Evolutionary conservation across 2,888 invertebrate species (phyloP).

Genomic region (Nomada goodeniana): DNA sequence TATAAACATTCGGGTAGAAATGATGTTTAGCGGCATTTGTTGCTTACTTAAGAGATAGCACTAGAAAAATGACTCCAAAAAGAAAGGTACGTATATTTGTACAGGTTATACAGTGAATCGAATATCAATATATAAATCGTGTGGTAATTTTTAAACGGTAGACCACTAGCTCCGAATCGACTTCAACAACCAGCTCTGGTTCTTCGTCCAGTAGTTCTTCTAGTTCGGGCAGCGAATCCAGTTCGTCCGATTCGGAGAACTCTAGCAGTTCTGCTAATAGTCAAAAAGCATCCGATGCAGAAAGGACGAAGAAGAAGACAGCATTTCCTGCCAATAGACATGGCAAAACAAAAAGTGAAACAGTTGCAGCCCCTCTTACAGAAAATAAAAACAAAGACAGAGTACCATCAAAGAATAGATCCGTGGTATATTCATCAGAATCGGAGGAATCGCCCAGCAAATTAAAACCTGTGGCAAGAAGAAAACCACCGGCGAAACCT

Average conservation of each 20-base stretch:
- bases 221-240: slow-evolving; percentile 82
- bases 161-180: slow-evolving; percentile 83
- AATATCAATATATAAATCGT: slow-evolving; percentile 16
- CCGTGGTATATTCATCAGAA: slow-evolving; percentile 81
- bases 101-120: slow-evolving; percentile 45
- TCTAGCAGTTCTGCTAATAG: slow-evolving; percentile 81
- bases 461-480: slow-evolving; percentile 81
- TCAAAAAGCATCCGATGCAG: slow-evolving; percentile 80
- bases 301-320: slow-evolving; percentile 78
- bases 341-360: slow-evolving; percentile 79
- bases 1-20: slow-evolving; percentile 33
- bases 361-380: slow-evolving; percentile 53
- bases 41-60: slow-evolving; percentile 52
- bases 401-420: slow-evolving; percentile 72
- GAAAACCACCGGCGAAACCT: slow-evolving; percentile 87
- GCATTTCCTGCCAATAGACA: slow-evolving; percentile 72
- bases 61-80: slow-evolving; percentile 79
- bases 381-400: slow-evolving; percentile 81
- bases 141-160: slow-evolving; percentile 46
- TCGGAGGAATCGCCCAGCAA: slow-evolving; percentile 81
- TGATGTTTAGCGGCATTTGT: slow-evolving; percentile 42
- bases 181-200: slow-evolving; percentile 80
- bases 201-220: slow-evolving; percentile 82
- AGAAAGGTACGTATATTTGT: slow-evolving; percentile 77
- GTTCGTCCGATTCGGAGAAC: slow-evolving; percentile 82